Conservation (phyloP, 2,797 vertebrate genomes). For the Mus minutoides region DNA sequence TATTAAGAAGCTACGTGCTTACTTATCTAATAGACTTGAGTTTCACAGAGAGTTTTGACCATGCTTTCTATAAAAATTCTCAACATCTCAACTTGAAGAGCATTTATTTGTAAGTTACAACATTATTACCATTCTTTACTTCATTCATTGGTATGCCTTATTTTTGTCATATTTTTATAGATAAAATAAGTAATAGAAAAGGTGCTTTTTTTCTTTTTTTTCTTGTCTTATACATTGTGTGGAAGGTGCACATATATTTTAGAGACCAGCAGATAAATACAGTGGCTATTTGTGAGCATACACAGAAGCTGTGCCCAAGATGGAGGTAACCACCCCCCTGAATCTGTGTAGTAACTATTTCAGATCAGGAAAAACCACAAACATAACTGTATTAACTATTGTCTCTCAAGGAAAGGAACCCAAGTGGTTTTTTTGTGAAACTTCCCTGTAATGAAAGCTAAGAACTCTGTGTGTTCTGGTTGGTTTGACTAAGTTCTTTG, state of each 20-base stretch:
- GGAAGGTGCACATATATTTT: background rate
- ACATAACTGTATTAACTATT: background rate
- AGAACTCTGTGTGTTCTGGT: background rate
- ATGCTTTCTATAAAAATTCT: background rate
- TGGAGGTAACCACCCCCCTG: background rate
- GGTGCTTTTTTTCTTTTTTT: background rate
- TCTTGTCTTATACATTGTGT: background rate
- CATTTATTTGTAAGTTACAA: background rate
- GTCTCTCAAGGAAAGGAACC: background rate
- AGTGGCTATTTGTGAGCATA: background rate
- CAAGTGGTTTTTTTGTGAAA: background rate
- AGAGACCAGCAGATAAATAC: background rate
- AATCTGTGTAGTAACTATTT: background rate
- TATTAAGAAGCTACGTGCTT: background rate
- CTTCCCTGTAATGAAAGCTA: background rate
- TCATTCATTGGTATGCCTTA: background rate
- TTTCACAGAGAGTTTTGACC: background rate
- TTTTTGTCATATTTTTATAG: constrained; percentile 14
- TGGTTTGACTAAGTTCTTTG: background rate
- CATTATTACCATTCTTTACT: background rate
- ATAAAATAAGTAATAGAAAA: background rate
- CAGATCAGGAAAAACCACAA: background rate
- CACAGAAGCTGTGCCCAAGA: background rate
- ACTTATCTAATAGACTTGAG: background rate
- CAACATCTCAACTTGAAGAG: background rate